phyloP scores from a whole-genome alignment of 2,113 vertebrate species.

The Varanus komodoensis region DNA sequence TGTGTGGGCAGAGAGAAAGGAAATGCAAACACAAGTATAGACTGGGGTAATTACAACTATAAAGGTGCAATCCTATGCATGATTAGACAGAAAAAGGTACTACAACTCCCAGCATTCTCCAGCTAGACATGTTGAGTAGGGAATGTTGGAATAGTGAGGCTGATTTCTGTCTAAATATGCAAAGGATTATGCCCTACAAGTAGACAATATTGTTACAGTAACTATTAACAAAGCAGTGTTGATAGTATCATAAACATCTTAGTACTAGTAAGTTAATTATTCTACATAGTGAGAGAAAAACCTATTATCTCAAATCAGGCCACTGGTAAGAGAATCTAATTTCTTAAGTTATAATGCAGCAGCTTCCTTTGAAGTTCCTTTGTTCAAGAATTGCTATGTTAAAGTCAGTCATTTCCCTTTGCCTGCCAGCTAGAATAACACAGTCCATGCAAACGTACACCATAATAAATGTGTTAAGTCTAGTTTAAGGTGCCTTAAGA shows the following conservation, averaged over 20 bases:
- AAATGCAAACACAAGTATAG: neutral
- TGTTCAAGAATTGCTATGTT: neutral
- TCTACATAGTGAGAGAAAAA: neutral
- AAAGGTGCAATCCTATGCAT: too few relatives aligned
- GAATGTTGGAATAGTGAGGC: too few relatives aligned
- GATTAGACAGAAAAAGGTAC: too few relatives aligned
- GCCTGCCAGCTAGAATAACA: neutral
- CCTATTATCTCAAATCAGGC: neutral
- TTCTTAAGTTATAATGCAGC: neutral
- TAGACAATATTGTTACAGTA: neutral
- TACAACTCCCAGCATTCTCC: too few relatives aligned
- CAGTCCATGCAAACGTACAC: neutral
- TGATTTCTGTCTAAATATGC: too few relatives aligned
- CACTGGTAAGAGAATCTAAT: neutral
- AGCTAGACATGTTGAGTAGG: too few relatives aligned
- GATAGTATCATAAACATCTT: neutral
- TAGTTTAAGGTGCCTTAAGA: neutral
- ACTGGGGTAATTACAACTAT: neutral
- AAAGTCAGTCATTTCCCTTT: neutral
- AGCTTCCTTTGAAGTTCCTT: neutral
- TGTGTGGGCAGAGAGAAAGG: neutral
- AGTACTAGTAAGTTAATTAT: neutral
- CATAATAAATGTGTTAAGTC: neutral
- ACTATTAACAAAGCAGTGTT: neutral
- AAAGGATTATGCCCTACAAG: neutral